These are phyloP conservation scores for Serripes groenlandicus DNA, from an alignment of 2,888 invertebrate species.

Conservation along the genomic window DNA sequence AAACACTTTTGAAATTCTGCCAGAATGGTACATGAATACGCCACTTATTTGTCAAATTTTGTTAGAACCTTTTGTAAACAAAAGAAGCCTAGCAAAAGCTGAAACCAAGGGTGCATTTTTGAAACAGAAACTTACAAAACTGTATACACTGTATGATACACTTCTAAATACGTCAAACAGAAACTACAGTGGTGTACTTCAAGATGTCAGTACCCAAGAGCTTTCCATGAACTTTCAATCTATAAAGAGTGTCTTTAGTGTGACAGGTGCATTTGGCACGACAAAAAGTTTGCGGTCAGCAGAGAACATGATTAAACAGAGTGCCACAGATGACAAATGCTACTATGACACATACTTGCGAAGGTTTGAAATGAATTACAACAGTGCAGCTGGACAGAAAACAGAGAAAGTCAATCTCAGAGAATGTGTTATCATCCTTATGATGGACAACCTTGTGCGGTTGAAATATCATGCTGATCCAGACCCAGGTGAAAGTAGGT, in stretches of 20 bases:
- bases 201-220: constrained; percentile 35
- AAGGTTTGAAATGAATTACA: constrained; percentile 6
- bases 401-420: constrained; percentile 9
- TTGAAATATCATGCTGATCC: constrained; percentile 33
- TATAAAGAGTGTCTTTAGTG: constrained; percentile 44
- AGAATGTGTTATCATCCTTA: constrained; percentile 35
- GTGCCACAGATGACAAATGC: constrained; percentile 29
- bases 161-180: constrained; percentile 39
- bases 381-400: background rate
- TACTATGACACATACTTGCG: constrained; percentile 55
- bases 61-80: constrained; percentile 38
- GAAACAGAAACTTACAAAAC: constrained; percentile 18
- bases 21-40: constrained; percentile 36
- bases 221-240: constrained; percentile 35
- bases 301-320: constrained; percentile 34
- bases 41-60: constrained; percentile 38
- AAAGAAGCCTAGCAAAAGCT: background rate
- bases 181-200: constrained; percentile 46
- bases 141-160: constrained; percentile 38
- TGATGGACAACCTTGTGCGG: constrained; percentile 49
- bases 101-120: constrained; percentile 1
- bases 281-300: constrained; percentile 29
- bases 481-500: constrained; percentile 35
- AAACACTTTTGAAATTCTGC: constrained; percentile 18
- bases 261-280: constrained; percentile 35